Conservation (phyloP, 2,113 vertebrate genomes). For the Oriolus oriolus region DNA sequence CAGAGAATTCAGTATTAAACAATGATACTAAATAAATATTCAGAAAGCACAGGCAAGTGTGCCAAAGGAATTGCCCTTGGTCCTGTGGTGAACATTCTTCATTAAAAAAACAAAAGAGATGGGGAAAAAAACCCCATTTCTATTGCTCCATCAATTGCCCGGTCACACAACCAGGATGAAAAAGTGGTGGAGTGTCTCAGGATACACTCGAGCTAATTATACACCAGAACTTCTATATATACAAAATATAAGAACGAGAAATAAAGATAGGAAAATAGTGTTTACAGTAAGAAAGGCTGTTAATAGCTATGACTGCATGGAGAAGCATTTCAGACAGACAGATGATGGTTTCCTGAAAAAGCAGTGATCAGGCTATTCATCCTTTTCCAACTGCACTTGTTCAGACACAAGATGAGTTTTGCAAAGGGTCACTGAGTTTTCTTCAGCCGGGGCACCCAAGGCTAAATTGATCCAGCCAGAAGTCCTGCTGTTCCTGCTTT, state of each 20-base stretch:
- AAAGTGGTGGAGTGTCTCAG: neutral
- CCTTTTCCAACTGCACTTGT: constrained; percentile 3
- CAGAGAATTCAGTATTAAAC: constrained; percentile 15
- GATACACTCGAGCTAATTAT: neutral
- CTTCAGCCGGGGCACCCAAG: neutral
- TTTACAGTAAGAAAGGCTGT: constrained; percentile 20
- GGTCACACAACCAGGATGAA: neutral
- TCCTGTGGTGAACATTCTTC: constrained; percentile 4
- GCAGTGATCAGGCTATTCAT: neutral
- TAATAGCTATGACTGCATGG: constrained; percentile 29
- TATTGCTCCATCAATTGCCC: neutral
- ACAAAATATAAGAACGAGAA: neutral
- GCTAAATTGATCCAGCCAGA: neutral
- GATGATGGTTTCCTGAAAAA: constrained; percentile 39
- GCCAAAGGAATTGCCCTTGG: neutral
- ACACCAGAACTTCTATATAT: neutral
- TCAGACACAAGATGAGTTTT: neutral
- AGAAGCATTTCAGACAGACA: constrained; percentile 29
- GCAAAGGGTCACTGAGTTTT: neutral
- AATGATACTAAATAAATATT: constrained; percentile 38
- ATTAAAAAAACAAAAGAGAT: neutral
- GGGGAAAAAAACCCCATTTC: neutral
- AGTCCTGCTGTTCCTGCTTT: neutral
- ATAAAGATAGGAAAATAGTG: constrained; percentile 10
- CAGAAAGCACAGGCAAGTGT: neutral